Percentiles rank a stretch among this genome's conserved stretches.
Conservation (phyloP, 1,140 invertebrate genomes). For the Mya arenaria region DNA sequence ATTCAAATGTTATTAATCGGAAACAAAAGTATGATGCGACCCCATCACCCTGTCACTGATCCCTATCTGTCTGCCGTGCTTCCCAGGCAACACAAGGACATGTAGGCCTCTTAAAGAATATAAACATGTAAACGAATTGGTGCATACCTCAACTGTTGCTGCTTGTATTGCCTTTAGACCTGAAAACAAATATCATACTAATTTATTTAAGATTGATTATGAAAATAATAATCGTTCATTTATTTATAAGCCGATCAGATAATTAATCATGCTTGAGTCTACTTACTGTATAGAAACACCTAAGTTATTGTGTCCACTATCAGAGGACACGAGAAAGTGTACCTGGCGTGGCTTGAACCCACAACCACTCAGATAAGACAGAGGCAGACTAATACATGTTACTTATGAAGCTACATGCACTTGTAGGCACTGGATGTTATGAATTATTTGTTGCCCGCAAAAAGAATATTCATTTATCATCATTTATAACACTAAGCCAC, state of each 20-base stretch:
- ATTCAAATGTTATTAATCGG: background rate
- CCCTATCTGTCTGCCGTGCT: background rate
- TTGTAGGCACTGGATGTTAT: background rate
- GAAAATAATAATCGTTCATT: background rate
- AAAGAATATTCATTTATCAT: background rate
- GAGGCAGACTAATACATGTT: background rate
- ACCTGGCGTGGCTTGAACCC: background rate
- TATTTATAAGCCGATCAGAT: background rate
- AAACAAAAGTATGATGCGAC: background rate
- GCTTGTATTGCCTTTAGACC: constrained; percentile 17
- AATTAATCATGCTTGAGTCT: background rate
- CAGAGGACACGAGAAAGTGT: background rate
- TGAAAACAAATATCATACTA: background rate
- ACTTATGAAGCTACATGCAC: too few relatives aligned
- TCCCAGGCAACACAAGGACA: background rate
- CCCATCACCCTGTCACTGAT: background rate
- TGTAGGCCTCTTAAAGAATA: too few relatives aligned
- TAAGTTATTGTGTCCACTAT: background rate
- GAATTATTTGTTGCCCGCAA: background rate
- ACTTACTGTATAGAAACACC: background rate
- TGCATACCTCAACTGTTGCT: constrained; percentile 36
- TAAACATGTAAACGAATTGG: background rate
- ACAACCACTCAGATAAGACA: background rate
- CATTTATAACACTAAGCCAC: background rate
- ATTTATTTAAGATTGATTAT: background rate